Evolutionary conservation across 2,797 vertebrate genomes (phyloP).

Genomic region (Micromesistius poutassou): DNA sequence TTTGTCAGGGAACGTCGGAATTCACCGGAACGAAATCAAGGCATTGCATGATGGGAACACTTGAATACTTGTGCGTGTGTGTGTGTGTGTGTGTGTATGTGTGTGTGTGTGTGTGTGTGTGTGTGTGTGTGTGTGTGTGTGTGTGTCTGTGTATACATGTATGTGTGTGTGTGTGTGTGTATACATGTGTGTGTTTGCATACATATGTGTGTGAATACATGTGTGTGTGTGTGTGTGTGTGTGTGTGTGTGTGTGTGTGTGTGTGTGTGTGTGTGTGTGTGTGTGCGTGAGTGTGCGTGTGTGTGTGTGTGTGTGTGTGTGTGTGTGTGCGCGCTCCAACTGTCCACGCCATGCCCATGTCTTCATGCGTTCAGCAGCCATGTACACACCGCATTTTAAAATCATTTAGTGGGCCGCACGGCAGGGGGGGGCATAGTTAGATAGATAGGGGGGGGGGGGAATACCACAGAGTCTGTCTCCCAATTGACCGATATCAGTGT

Average conservation of each 20-base stretch:
- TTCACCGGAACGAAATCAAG: slow-evolving; percentile 15
- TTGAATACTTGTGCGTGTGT: slow-evolving; percentile 19
- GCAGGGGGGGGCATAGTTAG: slow-evolving; percentile 41
- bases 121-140: neutral
- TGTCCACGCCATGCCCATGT: neutral
- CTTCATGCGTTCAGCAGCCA: neutral
- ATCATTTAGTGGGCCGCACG: slow-evolving; percentile 37
- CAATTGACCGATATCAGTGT: slow-evolving; percentile 68
- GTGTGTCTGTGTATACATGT: neutral
- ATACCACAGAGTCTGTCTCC: slow-evolving; percentile 16
- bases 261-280: slow-evolving; percentile 11
- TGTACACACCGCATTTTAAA: slow-evolving; percentile 28
- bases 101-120: slow-evolving; percentile 11
- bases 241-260: neutral
- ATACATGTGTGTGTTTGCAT: slow-evolving; percentile 17
- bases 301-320: slow-evolving; percentile 11
- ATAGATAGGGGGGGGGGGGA: neutral
- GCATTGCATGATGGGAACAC: slow-evolving; percentile 44
- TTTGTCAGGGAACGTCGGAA: slow-evolving; percentile 52
- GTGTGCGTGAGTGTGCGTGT: no score
- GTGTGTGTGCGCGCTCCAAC: neutral
- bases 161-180: no score
- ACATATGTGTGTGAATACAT: neutral
- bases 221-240: slow-evolving; percentile 12
- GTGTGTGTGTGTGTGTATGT: neutral